Conservation (phyloP, 2,113 vertebrate species). For the Monarcha castaneiventris region DNA sequence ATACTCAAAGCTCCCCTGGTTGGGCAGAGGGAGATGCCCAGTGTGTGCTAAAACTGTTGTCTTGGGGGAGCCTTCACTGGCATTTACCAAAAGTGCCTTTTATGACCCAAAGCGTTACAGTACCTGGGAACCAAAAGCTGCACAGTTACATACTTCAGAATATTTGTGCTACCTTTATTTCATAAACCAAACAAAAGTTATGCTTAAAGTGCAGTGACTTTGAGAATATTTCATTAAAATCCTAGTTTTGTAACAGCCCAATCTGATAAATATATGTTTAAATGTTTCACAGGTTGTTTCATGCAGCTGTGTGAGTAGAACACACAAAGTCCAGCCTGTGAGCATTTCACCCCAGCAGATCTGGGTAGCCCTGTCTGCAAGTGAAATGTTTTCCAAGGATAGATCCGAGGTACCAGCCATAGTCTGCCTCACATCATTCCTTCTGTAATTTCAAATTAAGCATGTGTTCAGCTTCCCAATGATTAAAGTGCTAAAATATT, state of each 20-base stretch:
- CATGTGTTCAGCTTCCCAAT: background rate
- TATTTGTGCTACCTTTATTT: background rate
- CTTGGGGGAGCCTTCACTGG: background rate
- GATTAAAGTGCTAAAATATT: background rate
- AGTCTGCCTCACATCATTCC: background rate
- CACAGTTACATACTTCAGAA: background rate
- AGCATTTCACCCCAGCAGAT: background rate
- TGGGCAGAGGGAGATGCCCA: background rate
- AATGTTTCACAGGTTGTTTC: background rate
- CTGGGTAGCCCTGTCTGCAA: background rate
- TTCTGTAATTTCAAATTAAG: background rate
- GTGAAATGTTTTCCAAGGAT: background rate
- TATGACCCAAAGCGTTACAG: background rate
- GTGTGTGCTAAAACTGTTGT: background rate
- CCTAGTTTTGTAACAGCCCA: background rate
- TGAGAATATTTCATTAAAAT: background rate
- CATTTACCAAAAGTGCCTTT: background rate
- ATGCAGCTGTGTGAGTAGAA: background rate
- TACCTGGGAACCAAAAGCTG: background rate
- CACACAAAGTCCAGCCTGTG: background rate
- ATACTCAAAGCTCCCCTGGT: background rate
- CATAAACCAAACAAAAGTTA: background rate
- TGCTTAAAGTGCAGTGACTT: background rate
- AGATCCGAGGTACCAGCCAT: background rate
- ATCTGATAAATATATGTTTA: background rate